These are phyloP conservation scores for Pyrocoelia pectoralis DNA, from an alignment of 2,888 invertebrate species.

Conservation along the genomic window DNA sequence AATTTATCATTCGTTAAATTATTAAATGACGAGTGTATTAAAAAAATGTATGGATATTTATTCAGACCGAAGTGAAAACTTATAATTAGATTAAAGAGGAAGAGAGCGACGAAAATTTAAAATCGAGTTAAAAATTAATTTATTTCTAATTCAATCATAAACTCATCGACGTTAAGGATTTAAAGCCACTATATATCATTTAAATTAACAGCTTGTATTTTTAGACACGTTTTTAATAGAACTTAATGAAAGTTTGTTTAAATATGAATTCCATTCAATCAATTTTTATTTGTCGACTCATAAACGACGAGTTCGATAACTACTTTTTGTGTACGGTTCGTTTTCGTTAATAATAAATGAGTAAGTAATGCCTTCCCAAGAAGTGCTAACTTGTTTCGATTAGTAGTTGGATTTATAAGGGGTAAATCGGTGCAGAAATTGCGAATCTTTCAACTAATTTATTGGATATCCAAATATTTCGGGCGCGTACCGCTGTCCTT, in stretches of 20 bases:
- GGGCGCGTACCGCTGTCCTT: too few relatives aligned
- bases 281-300: background rate
- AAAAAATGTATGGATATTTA: background rate
- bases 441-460: too few relatives aligned
- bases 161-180: slow-evolving; percentile 9
- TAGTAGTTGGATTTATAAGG: too few relatives aligned
- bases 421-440: too few relatives aligned
- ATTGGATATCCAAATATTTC: too few relatives aligned
- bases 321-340: too few relatives aligned
- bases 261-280: background rate
- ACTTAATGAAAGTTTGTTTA: background rate
- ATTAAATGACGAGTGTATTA: background rate
- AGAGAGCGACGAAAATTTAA: slow-evolving; percentile 11
- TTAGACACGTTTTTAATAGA: background rate
- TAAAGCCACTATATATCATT: slow-evolving; percentile 2
- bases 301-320: too few relatives aligned
- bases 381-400: too few relatives aligned
- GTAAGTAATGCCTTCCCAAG: too few relatives aligned
- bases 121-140: slow-evolving; percentile 28
- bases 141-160: slow-evolving; percentile 28
- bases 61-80: background rate
- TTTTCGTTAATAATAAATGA: too few relatives aligned
- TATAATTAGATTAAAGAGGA: slow-evolving; percentile 1
- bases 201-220: slow-evolving; percentile 1
- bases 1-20: background rate